Conservation (phyloP, 2,888 invertebrate species). For the Leucoptera coffeella region DNA sequence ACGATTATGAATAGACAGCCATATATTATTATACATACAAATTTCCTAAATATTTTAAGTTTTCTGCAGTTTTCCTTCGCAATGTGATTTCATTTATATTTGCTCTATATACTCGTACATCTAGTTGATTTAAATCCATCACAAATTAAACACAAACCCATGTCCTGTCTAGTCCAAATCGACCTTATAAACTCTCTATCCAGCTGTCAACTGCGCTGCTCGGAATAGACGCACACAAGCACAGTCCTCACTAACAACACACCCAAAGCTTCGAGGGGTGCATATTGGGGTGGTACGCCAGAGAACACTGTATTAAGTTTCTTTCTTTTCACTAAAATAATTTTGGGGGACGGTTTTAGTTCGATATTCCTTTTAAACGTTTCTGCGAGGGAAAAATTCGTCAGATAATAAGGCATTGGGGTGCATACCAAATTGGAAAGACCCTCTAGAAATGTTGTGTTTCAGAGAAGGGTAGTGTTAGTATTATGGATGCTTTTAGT, state of each 20-base stretch:
- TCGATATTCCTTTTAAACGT: slow-evolving; percentile 47
- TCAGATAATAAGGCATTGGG: too few species aligned
- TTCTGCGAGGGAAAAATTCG: too few species aligned
- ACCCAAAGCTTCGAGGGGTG: slow-evolving; percentile 21
- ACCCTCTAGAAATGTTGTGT: too few species aligned
- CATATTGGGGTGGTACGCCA: slow-evolving; percentile 33
- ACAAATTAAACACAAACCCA: too few species aligned
- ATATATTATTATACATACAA: slow-evolving; percentile 10
- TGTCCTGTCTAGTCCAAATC: too few species aligned
- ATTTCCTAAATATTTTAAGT: neutral
- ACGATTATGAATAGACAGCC: too few species aligned
- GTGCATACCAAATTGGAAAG: too few species aligned
- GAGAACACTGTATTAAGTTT: slow-evolving; percentile 49
- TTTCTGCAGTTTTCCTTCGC: neutral
- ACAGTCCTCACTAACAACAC: slow-evolving; percentile 10
- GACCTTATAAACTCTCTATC: slow-evolving; percentile 2
- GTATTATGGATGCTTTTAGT: too few species aligned
- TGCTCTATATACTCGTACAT: too few species aligned
- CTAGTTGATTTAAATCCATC: too few species aligned
- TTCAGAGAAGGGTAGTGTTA: too few species aligned
- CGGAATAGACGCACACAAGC: slow-evolving; percentile 31
- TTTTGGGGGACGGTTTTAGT: slow-evolving; percentile 52
- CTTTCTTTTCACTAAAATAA: slow-evolving; percentile 55
- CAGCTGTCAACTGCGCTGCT: slow-evolving; percentile 31
- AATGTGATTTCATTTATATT: too few species aligned